Base-by-base conservation (phyloP, 2,888 invertebrate genomes). In the Apamea crenata region DNA sequence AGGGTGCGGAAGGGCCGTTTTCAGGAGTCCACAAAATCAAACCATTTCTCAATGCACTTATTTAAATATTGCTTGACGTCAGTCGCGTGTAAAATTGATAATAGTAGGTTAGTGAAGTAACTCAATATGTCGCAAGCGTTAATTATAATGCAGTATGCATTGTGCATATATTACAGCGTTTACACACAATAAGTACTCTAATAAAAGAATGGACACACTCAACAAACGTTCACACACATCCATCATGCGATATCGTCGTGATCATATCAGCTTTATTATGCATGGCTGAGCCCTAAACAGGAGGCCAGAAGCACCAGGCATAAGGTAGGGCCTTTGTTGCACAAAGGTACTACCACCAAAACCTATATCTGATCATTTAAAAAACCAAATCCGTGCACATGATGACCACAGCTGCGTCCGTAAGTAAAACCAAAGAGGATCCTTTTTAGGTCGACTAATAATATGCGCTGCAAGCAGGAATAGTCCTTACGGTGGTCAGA, bases 71-170 rank as follows among this genome's bases (percentile, higher is more conserved):
- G 87, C 84, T 40, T 69, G 80, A 25, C 40, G 77, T 25, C 61
- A 82, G 18, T 85, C 53, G 73, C 61, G 85, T 82, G 82, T 73
- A 74, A 87, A 87, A 87, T 74, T 76, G 74, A 68, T 80, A 81
- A 77, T 71, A 82, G 79, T 85, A 50, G 88, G 89, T 85, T 83
- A 85, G 76, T 87, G 77, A 83, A 80, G 89, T 83, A 85, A 85
- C 72, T 14, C 40, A 65, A 47, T 61, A 61, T 81, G 80, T 87
- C 71, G 82, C 80, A 83, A 89, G 74, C 63, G 66, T 69, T 76
- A 78, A 85, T 83, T 87, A 80, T 29, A 84, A 50, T 87, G 79
- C 84, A 88, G 77, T 69, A 75, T 69, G 67, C 83, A 86, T 82
- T 81, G 81, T 85, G 83, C 72, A 81, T 80, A 81, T 80, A 80